Conservation (phyloP, 1,140 invertebrate species). For the Drosophila murphyi region DNA sequence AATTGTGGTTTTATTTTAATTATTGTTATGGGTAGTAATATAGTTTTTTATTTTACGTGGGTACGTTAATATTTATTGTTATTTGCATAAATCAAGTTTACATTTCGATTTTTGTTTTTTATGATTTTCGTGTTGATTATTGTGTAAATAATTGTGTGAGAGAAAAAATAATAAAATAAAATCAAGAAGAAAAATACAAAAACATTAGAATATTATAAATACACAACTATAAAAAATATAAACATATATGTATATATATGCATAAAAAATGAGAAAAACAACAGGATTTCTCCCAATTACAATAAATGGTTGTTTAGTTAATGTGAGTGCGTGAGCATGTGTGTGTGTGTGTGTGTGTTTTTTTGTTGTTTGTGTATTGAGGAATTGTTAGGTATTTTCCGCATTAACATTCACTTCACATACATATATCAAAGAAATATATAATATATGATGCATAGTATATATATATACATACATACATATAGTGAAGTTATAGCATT, state of each 20-base stretch:
- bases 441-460: too few relatives aligned
- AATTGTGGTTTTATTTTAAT: too few relatives aligned
- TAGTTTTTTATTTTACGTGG: too few relatives aligned
- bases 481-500: neutral
- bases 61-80: too few relatives aligned
- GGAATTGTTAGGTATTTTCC: neutral
- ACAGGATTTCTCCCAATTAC: conserved; percentile 18
- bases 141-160: neutral
- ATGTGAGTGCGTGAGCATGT: conserved; percentile 20
- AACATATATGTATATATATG: neutral
- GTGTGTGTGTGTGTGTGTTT: conserved; percentile 2
- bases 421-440: neutral
- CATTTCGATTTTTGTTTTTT: neutral
- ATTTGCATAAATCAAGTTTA: neutral
- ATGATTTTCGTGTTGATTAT: conserved; percentile 16
- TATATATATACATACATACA: neutral
- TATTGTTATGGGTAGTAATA: too few relatives aligned
- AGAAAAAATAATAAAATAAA: conserved; percentile 6
- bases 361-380: neutral
- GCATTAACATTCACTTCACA: neutral
- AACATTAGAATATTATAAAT: conserved; percentile 28
- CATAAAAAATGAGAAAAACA: conserved; percentile 22
- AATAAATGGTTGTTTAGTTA: neutral
- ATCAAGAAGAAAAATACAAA: conserved; percentile 22
- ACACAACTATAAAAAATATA: neutral